phyloP scores from a whole-genome alignment of 2,888 invertebrate species.

The Dichetophora obliterata region DNA sequence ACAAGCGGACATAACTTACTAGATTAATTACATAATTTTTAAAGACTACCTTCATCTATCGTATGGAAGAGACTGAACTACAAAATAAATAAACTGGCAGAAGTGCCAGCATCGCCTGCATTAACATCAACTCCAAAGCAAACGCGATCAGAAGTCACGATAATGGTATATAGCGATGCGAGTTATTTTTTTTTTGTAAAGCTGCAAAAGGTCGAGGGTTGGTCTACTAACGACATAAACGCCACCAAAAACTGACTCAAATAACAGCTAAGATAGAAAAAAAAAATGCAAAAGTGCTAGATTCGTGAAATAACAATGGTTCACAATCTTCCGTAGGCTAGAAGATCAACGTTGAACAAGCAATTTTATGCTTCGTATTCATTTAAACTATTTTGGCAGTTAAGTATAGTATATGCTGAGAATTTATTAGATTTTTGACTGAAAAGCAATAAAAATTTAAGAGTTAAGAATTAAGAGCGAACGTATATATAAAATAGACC shows the following conservation, averaged over 20 bases:
- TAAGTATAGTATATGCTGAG: not conserved
- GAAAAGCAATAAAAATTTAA: not conserved
- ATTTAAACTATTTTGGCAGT: not conserved
- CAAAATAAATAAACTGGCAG: not conserved
- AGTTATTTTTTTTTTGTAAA: slow-evolving; percentile 35
- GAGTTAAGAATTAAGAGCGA: not conserved
- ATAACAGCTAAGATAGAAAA: not conserved
- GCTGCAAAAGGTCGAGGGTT: slow-evolving; percentile 33
- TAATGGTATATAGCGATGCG: slow-evolving; percentile 53
- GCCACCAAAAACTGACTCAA: not conserved
- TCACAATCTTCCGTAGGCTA: slow-evolving; percentile 25
- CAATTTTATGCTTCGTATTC: not conserved
- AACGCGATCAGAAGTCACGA: slow-evolving; percentile 55
- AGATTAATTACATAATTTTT: too few relatives aligned
- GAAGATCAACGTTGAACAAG: slow-evolving; percentile 7
- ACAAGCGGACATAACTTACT: too few relatives aligned
- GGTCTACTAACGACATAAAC: slow-evolving; percentile 24
- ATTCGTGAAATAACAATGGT: slow-evolving; percentile 36
- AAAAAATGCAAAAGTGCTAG: slow-evolving; percentile 2
- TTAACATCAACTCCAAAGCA: slow-evolving; percentile 42
- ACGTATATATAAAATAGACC: too few relatives aligned
- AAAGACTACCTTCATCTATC: too few relatives aligned
- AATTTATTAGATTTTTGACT: not conserved
- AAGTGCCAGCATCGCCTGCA: not conserved
- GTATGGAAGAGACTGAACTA: too few relatives aligned